These are phyloP conservation scores for Setophaga kirtlandii DNA, from an alignment of 2,113 vertebrate genomes.

Conservation along the genomic window DNA sequence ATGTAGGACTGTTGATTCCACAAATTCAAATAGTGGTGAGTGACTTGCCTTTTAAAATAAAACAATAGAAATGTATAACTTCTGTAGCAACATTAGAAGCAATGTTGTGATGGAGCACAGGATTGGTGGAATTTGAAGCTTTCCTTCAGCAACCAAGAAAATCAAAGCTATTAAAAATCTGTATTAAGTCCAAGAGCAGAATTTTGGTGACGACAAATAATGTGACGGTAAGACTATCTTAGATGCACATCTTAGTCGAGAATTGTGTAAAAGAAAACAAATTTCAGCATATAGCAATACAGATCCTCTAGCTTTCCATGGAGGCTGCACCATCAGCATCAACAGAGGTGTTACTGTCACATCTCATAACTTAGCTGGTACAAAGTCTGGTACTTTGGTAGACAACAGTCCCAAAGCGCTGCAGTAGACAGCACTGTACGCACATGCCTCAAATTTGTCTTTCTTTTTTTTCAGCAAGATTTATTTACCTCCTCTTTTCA, in stretches of 20 bases:
- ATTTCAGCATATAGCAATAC: background rate
- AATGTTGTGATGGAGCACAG: background rate
- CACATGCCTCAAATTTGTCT: background rate
- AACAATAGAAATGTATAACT: background rate
- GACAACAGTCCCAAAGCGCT: background rate
- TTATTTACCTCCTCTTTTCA: background rate
- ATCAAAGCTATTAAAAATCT: background rate
- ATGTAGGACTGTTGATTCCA: background rate
- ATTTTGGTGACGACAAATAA: background rate
- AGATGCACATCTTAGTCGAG: background rate
- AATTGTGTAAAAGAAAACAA: background rate
- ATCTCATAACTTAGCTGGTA: background rate
- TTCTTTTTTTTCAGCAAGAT: background rate
- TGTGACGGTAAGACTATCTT: background rate
- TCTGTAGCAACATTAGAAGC: background rate
- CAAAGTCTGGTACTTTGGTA: background rate
- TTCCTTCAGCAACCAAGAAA: background rate
- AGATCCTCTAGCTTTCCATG: background rate
- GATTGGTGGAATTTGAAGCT: background rate
- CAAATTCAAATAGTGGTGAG: background rate
- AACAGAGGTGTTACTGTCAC: background rate
- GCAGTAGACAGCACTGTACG: background rate
- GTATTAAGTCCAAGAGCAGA: background rate
- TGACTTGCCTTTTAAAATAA: background rate
- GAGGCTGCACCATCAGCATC: background rate